phyloP scores from a whole-genome alignment of 1,140 invertebrate genomes.

The Xylocopa sonorina region DNA sequence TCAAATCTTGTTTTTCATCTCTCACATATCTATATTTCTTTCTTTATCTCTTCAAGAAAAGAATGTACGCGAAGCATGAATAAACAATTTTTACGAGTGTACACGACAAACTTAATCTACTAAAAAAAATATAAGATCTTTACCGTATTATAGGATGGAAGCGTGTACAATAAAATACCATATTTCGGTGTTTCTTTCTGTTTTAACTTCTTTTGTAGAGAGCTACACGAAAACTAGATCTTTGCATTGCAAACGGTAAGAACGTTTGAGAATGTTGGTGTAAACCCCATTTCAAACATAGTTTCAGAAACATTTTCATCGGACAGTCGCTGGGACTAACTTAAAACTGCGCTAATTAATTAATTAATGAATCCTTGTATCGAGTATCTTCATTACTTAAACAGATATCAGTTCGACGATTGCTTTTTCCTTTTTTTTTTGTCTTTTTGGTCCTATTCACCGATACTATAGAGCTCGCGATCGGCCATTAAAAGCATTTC shows the following conservation, averaged over 20 bases:
- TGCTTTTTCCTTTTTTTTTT: background rate
- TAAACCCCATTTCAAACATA: conserved; percentile 5
- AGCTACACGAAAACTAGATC: conserved; percentile 37
- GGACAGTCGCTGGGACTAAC: conserved; percentile 21
- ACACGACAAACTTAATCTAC: conserved; percentile 5
- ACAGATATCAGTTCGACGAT: conserved; percentile 42
- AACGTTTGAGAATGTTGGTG: background rate
- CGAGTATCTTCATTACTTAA: conserved; percentile 33
- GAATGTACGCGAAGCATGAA: background rate
- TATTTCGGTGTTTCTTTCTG: background rate
- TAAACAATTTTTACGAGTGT: conserved; percentile 17
- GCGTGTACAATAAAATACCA: conserved; percentile 35
- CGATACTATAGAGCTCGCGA: conserved; percentile 13
- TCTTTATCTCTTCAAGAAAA: background rate
- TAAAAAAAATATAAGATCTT: conserved; percentile 30
- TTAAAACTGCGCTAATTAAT: conserved; percentile 30
- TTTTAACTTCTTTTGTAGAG: conserved; percentile 19
- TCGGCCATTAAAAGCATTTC: conserved; percentile 31
- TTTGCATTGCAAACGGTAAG: conserved; percentile 21
- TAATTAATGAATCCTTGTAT: conserved; percentile 37
- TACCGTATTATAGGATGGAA: conserved; percentile 12
- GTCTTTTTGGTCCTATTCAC: conserved; percentile 58
- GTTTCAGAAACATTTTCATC: conserved; percentile 7
- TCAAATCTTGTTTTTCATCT: background rate
- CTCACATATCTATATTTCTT: background rate